Conservation (phyloP, 2,888 invertebrate species). For the Hypomecis atomaria region DNA sequence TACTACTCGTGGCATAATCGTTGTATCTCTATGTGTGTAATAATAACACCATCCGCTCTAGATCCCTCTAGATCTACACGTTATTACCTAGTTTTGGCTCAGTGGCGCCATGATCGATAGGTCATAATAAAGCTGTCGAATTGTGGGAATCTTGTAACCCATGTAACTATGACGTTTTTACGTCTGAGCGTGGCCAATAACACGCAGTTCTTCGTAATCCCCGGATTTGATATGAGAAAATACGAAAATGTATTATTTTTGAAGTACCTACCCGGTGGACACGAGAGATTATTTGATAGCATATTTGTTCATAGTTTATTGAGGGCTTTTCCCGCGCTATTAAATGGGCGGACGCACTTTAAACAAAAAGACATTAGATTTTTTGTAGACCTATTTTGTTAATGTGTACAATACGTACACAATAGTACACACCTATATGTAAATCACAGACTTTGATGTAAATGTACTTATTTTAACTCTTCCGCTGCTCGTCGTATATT, state of each 20-base stretch:
- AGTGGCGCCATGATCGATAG: neutral
- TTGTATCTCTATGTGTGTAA: too few species aligned
- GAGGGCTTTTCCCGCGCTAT: conserved; percentile 6
- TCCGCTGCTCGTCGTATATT: too few species aligned
- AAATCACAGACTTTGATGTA: too few species aligned
- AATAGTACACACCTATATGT: too few species aligned
- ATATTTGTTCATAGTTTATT: conserved; percentile 7
- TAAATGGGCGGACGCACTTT: neutral
- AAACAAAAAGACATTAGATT: too few species aligned
- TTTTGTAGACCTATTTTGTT: too few species aligned
- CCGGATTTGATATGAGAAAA: conserved; percentile 23
- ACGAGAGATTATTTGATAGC: conserved; percentile 2
- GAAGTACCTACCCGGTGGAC: conserved; percentile 1
- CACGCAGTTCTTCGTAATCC: conserved; percentile 25
- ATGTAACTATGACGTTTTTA: conserved; percentile 6
- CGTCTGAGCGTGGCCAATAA: conserved; percentile 14
- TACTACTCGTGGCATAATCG: too few species aligned
- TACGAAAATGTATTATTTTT: conserved; percentile 14
- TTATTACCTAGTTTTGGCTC: neutral
- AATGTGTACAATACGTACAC: too few species aligned
- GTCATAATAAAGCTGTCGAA: conserved; percentile 4
- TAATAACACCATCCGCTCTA: too few species aligned
- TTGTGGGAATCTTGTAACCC: neutral
- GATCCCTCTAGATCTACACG: too few species aligned
- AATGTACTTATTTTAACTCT: too few species aligned